Evolutionary conservation across 2,113 vertebrate genomes (phyloP).

Genomic region (Ivindomyrus marchei): DNA sequence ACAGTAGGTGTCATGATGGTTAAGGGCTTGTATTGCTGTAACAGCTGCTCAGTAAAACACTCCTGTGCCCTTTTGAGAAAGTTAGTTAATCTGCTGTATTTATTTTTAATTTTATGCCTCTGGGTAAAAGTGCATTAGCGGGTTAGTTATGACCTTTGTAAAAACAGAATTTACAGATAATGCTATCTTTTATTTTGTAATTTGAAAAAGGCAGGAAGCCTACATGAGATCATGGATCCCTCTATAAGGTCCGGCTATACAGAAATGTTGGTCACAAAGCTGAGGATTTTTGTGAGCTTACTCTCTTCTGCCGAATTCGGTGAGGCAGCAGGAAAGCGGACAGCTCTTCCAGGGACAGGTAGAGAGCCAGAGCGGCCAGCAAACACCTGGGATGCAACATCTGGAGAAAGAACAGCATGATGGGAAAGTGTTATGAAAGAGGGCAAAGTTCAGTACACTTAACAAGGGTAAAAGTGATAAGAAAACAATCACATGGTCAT

Average conservation of each 20-base stretch:
- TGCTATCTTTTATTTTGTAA: neutral
- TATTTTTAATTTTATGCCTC: neutral
- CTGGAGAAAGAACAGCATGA: constrained; percentile 31
- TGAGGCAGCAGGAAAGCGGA: constrained; percentile 45
- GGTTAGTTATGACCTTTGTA: neutral
- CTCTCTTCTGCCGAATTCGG: constrained; percentile 42
- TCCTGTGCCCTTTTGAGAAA: neutral
- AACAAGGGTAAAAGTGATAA: neutral
- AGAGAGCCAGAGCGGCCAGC: constrained; percentile 46
- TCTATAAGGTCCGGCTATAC: neutral
- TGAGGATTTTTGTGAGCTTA: constrained; percentile 25
- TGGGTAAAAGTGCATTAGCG: neutral
- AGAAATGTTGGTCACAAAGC: neutral
- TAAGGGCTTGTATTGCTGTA: neutral
- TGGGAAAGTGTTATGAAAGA: neutral
- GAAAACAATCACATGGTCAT: neutral
- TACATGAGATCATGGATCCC: neutral
- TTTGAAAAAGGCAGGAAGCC: neutral
- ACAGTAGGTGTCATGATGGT: neutral
- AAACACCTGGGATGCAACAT: constrained; percentile 52
- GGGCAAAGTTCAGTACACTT: neutral
- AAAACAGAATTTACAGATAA: neutral
- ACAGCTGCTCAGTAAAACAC: neutral
- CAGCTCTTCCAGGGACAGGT: constrained; percentile 47
- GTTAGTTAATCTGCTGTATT: neutral